Percentiles rank a stretch among this genome's conserved stretches.
Conservation (phyloP, 1,140 invertebrate genomes). For the Planococcus citri region DNA sequence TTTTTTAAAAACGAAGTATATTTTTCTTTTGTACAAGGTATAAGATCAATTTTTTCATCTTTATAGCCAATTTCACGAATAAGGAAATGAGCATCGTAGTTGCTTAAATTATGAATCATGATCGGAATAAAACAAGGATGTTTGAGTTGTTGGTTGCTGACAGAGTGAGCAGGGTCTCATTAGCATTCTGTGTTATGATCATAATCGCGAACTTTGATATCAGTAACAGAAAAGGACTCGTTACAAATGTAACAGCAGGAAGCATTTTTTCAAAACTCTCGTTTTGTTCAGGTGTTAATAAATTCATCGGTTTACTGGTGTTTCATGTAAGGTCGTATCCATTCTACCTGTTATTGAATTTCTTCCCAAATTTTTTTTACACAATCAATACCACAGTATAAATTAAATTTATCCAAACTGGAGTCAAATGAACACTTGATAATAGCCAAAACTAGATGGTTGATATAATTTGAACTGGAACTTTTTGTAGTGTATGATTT, state of each 20-base stretch:
- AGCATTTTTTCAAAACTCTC: neutral
- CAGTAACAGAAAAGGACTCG: neutral
- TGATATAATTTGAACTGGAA: neutral
- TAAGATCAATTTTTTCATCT: neutral
- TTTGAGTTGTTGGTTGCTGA: neutral
- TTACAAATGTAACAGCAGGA: neutral
- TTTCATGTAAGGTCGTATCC: neutral
- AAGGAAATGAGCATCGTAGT: slow-evolving; percentile 21
- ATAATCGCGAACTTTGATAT: slow-evolving; percentile 6
- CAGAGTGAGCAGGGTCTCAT: neutral
- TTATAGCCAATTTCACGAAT: neutral
- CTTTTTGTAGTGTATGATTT: neutral
- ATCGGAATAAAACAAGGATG: neutral
- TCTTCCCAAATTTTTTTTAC: neutral
- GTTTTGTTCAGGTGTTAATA: neutral
- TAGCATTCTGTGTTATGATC: slow-evolving; percentile 18
- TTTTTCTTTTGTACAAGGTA: neutral
- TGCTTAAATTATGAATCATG: neutral
- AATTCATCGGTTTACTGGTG: neutral
- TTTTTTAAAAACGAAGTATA: neutral
- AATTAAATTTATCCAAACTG: too few relatives aligned
- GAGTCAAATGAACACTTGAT: neutral
- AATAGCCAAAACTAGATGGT: neutral
- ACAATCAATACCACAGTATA: neutral
- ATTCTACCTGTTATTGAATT: neutral